Evolutionary conservation across 2,888 invertebrate genomes (phyloP).

Genomic region (Coleophora flavipennella): DNA sequence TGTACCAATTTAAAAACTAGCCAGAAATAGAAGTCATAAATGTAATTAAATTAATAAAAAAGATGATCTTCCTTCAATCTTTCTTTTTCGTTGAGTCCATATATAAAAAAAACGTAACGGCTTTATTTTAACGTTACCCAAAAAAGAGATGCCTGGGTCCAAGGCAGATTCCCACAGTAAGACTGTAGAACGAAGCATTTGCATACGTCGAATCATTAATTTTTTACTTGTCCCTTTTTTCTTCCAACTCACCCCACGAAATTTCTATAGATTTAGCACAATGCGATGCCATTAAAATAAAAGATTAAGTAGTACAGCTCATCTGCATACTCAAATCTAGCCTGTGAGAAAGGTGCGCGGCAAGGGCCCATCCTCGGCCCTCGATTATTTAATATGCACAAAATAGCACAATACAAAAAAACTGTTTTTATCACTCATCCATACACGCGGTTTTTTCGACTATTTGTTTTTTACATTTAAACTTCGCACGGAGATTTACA

Average conservation of each 20-base stretch:
- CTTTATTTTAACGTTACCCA: conserved; percentile 23
- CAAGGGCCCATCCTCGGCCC: conserved; percentile 45
- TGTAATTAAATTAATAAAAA: no score
- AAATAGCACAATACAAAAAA: conserved; percentile 53
- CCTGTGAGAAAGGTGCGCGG: conserved; percentile 55
- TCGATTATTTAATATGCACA: conserved; percentile 44
- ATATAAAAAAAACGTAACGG: conserved; percentile 18
- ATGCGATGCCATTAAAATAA: conserved; percentile 70
- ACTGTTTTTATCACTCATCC: conserved; percentile 61
- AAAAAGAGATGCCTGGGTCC: conserved; percentile 18
- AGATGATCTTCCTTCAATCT: no score
- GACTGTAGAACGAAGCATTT: conserved; percentile 40
- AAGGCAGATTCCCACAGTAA: conserved; percentile 46
- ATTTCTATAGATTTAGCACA: conserved; percentile 54
- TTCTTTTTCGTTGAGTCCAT: neutral
- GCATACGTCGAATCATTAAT: conserved; percentile 65
- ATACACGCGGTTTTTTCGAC: conserved; percentile 59
- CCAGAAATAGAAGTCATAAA: no score
- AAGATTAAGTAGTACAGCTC: conserved; percentile 57
- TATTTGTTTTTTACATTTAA: conserved; percentile 61
- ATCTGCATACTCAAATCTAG: conserved; percentile 57
- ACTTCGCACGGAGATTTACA: conserved; percentile 70
- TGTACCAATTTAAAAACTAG: no score
- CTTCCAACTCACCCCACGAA: conserved; percentile 44
- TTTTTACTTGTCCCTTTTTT: conserved; percentile 43